phyloP scores from a whole-genome alignment of 2,113 vertebrate genomes.

The Dicaeum eximium region DNA sequence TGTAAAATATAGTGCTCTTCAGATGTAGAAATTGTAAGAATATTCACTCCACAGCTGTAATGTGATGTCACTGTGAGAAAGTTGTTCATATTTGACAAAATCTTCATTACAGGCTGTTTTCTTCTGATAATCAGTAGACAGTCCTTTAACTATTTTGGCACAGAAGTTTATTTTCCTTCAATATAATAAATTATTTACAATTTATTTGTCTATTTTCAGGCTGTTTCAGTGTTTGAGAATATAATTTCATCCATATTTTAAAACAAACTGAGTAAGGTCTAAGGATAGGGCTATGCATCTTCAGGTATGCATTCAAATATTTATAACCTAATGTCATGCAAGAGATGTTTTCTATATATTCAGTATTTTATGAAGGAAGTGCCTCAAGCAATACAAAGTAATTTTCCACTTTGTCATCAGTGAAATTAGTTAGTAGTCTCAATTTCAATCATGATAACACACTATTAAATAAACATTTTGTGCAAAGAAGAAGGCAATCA shows the following conservation, averaged over 20 bases:
- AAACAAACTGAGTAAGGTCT: neutral
- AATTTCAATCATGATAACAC: neutral
- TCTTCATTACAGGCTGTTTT: neutral
- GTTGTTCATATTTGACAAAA: neutral
- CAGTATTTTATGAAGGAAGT: neutral
- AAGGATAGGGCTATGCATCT: neutral
- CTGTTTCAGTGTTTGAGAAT: neutral
- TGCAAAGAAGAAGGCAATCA: neutral
- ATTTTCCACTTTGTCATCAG: neutral
- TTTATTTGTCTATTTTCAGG: neutral
- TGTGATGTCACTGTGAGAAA: neutral
- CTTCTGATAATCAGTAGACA: neutral
- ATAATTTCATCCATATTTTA: neutral
- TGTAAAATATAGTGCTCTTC: neutral
- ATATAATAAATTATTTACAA: neutral
- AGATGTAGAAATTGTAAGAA: neutral
- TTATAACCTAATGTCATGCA: neutral
- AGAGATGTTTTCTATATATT: neutral
- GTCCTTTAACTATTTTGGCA: neutral
- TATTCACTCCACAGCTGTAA: neutral
- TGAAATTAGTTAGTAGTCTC: constrained; percentile 1
- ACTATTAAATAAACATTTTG: neutral
- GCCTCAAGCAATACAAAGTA: neutral
- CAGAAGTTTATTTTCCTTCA: neutral
- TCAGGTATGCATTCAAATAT: neutral